Conservation (phyloP, 2,797 vertebrate species). For the Cercopithecus mitis region DNA sequence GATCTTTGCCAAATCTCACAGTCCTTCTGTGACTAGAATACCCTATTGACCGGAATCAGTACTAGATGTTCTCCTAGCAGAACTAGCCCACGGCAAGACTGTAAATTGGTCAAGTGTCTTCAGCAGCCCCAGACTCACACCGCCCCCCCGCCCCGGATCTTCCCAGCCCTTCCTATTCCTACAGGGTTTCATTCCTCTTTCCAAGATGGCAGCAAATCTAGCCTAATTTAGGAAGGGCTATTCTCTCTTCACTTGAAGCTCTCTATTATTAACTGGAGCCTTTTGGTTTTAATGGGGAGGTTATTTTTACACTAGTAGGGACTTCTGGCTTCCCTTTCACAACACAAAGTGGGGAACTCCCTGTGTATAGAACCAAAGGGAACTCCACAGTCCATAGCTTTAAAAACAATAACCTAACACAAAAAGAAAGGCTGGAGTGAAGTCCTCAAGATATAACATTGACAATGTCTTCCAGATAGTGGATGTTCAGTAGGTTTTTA, state of each 20-base stretch:
- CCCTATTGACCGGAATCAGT: conserved; percentile 31
- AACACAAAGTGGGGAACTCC: background rate
- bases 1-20: conserved; percentile 50
- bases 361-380: conserved; percentile 24
- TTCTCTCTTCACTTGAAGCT: background rate
- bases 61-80: background rate
- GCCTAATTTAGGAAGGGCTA: background rate
- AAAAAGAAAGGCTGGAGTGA: background rate
- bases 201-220: background rate
- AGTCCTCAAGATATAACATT: background rate
- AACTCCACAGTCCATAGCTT: background rate
- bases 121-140: background rate
- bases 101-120: background rate
- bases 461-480: background rate
- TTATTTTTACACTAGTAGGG: background rate
- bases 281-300: background rate
- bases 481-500: background rate
- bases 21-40: conserved; percentile 32
- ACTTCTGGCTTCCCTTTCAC: conserved; percentile 21
- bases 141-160: background rate
- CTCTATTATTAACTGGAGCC: background rate
- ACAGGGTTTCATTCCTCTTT: background rate
- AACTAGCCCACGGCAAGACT: background rate
- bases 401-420: conserved; percentile 11
- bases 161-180: background rate